Base-by-base conservation (phyloP, 1,140 invertebrate species). In the Ruditapes philippinarum region DNA sequence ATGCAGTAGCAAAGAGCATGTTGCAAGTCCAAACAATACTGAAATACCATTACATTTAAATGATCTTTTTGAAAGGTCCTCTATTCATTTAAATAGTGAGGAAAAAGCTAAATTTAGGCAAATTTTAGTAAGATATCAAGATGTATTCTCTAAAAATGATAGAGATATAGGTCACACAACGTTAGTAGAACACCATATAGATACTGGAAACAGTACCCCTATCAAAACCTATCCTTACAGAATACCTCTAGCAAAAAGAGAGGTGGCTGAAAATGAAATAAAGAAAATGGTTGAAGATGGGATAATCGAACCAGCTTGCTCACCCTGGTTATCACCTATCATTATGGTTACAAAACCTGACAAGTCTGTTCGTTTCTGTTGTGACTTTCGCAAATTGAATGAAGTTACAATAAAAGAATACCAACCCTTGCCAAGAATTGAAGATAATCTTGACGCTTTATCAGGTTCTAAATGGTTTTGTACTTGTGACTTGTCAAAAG, bases 321-420 rank as follows among this genome's bases (percentile, higher is more conserved):
- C 93, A 14, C 94, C 96, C 40, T 97, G 96, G 17, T 33, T 14
- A n/a, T 95, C 96, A 11, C 96, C 96, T 4, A 89, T 97, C n/a
- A 96, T 97, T 1, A 94, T 95, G 17, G 95, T 96, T 0, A 65
- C 93, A 17, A 97, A 97, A 83, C 68, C 93, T 93, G 97, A 96
- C 91, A 96, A 95, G 19, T 89, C 92, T 22, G 90, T 96, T 42
- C 85, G 96, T 45, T 93, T 97, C 36, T 96, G 96, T 92, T 95
- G 93, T 5, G 96, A 97, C 93, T 97, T 96, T 93, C 96, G 91
- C 60, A 87, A 68, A 57, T 42, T 91, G 14, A 94, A 92, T 80
- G 19, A 57, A 42, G 33, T 54, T 3, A 91, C 91, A 5, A 22
- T 65, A 19, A 90, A 85, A 79, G 80, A 89, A 68, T 28, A 5